Evolutionary conservation across 2,113 vertebrate genomes (phyloP).

Genomic region (Apteryx mantelli): DNA sequence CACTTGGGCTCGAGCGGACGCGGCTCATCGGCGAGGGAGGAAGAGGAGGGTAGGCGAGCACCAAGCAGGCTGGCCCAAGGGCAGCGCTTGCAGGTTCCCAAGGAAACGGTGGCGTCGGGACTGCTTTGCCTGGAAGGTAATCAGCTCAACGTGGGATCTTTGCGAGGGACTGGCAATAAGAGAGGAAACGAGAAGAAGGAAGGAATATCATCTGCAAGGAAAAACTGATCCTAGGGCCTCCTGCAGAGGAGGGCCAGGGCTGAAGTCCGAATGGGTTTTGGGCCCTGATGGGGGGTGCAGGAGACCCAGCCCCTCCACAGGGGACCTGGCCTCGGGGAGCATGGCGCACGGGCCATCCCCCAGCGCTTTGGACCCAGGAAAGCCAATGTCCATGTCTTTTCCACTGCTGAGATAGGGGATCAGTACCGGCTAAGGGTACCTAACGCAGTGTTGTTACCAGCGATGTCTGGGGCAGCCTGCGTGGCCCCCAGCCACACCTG

Average conservation of each 20-base stretch:
- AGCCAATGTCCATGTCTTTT: too few relatives aligned
- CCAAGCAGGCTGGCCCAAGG: not conserved
- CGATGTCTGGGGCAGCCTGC: not conserved
- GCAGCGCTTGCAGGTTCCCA: not conserved
- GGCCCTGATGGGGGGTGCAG: not conserved
- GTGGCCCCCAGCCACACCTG: accelerated
- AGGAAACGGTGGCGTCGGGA: not conserved
- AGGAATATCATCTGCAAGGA: not conserved
- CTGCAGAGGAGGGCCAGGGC: not conserved
- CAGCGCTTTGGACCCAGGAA: not conserved
- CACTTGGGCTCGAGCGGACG: accelerated
- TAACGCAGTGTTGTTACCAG: not conserved
- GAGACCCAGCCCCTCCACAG: not conserved
- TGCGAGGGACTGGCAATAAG: not conserved
- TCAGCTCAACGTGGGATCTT: not conserved
- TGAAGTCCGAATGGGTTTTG: not conserved
- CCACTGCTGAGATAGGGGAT: not conserved
- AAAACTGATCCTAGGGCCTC: not conserved
- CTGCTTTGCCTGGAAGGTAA: not conserved
- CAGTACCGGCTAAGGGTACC: not conserved
- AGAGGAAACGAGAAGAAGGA: not conserved
- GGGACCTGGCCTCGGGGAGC: not conserved
- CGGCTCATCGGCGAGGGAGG: not conserved
- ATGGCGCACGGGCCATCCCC: not conserved
- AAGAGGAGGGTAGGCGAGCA: accelerated